These are phyloP conservation scores for Amblyteles armatorius DNA, from an alignment of 2,888 invertebrate genomes.

Conservation along the genomic window DNA sequence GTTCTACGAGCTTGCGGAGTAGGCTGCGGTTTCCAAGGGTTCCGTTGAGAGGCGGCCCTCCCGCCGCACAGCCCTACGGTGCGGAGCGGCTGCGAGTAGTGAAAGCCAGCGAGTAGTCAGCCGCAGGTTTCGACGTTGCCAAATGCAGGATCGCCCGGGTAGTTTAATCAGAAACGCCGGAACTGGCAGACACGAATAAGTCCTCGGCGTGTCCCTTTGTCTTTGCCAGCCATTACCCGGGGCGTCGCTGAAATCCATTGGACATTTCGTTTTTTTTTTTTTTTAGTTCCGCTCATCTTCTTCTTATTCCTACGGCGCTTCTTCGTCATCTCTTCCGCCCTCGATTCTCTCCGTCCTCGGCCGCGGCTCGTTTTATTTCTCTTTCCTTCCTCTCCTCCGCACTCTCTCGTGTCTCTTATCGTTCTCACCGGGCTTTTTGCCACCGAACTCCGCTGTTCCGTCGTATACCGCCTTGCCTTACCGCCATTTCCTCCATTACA, in stretches of 20 bases:
- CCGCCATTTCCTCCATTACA: constrained; percentile 72
- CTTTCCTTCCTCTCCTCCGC: constrained; percentile 32
- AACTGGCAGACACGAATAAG: constrained; percentile 26
- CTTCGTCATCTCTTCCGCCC: constrained; percentile 1
- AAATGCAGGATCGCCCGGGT: constrained; percentile 66
- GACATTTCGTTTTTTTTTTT: constrained; percentile 18
- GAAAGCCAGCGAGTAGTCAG: constrained; percentile 66
- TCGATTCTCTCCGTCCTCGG: constrained; percentile 55
- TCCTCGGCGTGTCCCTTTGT: constrained; percentile 33
- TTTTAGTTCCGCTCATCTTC: constrained; percentile 1
- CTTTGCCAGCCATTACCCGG: constrained; percentile 33
- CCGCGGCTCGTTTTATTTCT: constrained; percentile 59
- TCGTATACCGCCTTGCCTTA: constrained; percentile 64
- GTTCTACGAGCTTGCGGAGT: constrained; percentile 40
- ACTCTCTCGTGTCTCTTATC: constrained; percentile 39
- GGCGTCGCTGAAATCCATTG: constrained; percentile 29
- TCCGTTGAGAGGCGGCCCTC: not conserved
- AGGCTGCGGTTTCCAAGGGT: constrained; percentile 38
- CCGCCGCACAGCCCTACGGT: not conserved
- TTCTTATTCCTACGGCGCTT: constrained; percentile 24
- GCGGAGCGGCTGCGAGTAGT: constrained; percentile 66
- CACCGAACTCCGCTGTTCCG: constrained; percentile 23
- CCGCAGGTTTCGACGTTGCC: constrained; percentile 69
- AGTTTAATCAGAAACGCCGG: constrained; percentile 58
- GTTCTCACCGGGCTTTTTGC: constrained; percentile 14